Evolutionary conservation across 1,140 invertebrate species (phyloP).

Genomic region (Tenebrio molitor): DNA sequence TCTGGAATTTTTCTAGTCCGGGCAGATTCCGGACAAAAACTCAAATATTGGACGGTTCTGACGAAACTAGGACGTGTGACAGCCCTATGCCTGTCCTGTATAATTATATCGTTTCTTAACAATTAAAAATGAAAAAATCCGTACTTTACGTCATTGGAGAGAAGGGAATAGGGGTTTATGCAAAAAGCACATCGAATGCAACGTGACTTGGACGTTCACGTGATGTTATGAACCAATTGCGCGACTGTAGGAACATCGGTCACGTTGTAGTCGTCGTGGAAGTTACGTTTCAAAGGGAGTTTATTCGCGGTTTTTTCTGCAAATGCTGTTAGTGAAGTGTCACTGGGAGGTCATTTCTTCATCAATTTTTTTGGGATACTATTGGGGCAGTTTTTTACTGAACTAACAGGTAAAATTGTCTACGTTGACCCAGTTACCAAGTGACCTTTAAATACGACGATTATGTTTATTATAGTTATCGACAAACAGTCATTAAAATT

Average conservation of each 20-base stretch:
- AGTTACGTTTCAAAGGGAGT: slow-evolving; percentile 2
- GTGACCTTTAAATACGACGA: not conserved
- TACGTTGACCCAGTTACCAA: not conserved
- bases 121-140: too few relatives aligned
- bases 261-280: slow-evolving; percentile 59
- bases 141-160: slow-evolving; percentile 22
- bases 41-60: too few relatives aligned
- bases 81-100: too few relatives aligned
- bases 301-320: slow-evolving; percentile 2
- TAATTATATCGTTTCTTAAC: too few relatives aligned
- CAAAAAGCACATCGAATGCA: slow-evolving; percentile 65
- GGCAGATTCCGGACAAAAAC: too few relatives aligned
- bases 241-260: slow-evolving; percentile 44
- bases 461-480: not conserved
- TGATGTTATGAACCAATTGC: slow-evolving; percentile 53
- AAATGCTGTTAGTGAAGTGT: slow-evolving; percentile 18
- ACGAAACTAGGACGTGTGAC: too few relatives aligned
- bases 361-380: not conserved
- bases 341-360: not conserved
- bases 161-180: slow-evolving; percentile 4
- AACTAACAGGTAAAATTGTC: not conserved
- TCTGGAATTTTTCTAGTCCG: too few relatives aligned
- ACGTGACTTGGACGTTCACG: slow-evolving; percentile 65
- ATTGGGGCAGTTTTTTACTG: not conserved
- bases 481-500: too few relatives aligned